These are phyloP conservation scores for Caenorhabditis elegans DNA, from an alignment of 1,140 invertebrate species.

Conservation along the genomic window WBcel235 BX284603.4:9864001-9864500, in stretches of 20 bases:
- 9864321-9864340: neutral
- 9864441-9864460: neutral
- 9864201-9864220: neutral
- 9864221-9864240: neutral
- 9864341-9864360: neutral
- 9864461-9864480: neutral
- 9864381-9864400: no score
- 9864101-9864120: no score
- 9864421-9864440: neutral
- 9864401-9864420: neutral
- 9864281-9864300: neutral
- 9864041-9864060: no score
- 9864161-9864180: no score
- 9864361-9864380: no score
- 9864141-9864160: no score
- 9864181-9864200: no score
- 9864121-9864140: no score
- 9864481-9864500: slow-evolving; percentile 5
- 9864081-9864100: no score
- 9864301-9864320: slow-evolving; percentile 8
- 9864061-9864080: no score
- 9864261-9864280: neutral
- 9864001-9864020: no score
- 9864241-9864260: neutral
- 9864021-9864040: no score